Percentiles rank a stretch among this genome's conserved stretches.
Evolutionary conservation across 2,888 invertebrate genomes (phyloP).

Genomic region (Bruchidius siliquastri): DNA sequence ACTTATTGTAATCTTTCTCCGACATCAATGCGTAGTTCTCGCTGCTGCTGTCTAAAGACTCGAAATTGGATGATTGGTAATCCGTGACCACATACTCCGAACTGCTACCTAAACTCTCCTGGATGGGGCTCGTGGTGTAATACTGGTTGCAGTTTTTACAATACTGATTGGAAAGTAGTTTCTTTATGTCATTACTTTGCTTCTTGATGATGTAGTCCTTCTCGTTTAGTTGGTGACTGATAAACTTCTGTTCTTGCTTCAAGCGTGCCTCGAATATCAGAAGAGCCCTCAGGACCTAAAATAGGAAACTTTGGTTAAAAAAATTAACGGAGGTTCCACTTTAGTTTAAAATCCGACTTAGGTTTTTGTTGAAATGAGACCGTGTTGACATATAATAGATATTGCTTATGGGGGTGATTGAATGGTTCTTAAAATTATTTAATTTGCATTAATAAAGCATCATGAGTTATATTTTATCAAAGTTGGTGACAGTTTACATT

Average conservation of each 20-base stretch:
- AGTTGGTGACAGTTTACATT: no score
- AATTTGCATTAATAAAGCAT: no score
- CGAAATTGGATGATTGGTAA: slow-evolving; percentile 44
- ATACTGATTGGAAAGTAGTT: slow-evolving; percentile 53
- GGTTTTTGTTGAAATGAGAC: no score
- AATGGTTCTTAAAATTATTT: no score
- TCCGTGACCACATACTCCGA: slow-evolving; percentile 44
- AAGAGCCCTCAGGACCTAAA: slow-evolving; percentile 54
- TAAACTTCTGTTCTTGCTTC: slow-evolving; percentile 67
- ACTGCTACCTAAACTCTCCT: slow-evolving; percentile 44
- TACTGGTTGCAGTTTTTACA: slow-evolving; percentile 46
- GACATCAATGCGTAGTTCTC: slow-evolving; percentile 44
- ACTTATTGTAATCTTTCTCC: slow-evolving; percentile 36
- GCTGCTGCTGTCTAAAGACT: slow-evolving; percentile 44
- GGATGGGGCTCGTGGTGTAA: slow-evolving; percentile 34
- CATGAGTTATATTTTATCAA: no score
- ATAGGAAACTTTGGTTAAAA: background rate
- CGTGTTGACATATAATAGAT: no score
- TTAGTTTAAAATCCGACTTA: no score
- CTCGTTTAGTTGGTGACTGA: slow-evolving; percentile 62
- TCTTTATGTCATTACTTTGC: slow-evolving; percentile 65
- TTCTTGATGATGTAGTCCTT: slow-evolving; percentile 68
- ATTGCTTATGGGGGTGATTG: no score
- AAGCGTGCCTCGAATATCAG: slow-evolving; percentile 68
- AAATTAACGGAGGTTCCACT: no score